Base-by-base conservation (phyloP, 2,888 invertebrate genomes). In the Morpho achilles region DNA sequence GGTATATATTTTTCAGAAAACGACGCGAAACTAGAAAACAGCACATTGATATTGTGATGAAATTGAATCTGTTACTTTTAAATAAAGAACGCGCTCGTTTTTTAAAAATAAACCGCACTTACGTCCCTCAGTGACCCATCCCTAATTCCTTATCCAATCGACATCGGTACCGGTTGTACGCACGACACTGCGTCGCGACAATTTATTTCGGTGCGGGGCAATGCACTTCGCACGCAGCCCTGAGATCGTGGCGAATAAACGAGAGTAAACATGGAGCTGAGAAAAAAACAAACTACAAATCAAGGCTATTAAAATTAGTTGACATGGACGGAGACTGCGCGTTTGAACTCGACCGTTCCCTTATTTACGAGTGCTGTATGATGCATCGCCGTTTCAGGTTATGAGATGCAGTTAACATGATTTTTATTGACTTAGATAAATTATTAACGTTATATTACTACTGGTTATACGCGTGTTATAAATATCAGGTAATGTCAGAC, bases 181-280 rank as follows among this genome's bases (percentile, higher is more conserved):
- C 85, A 81, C 75, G 75, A 77, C 80, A 76, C 79, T 69, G 68
- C 79, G 82, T 77, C 84, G 85, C 87, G 87, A 87, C 88, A 87
- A 85, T 88, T 89, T 90, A 90, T 90, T 90, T 90, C 79, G 85
- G 90, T 88, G 74, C 85, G 84, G 88, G 88, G 87, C 88, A 89
- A 87, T 87, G 89, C 88, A 89, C 89, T 87, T 80, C 77, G 76
- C 82, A 87, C 77, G 76, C 82, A 87, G 86, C 84, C 84, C 84
- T 84, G 84, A 84, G 82, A 80, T 79, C 80, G 76, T 75, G 77
- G 72, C 74, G 77, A 78, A 80, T 73, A 79, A 79, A 79, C 75
- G 79, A 80, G 80, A 81, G 84, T 84, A 83, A 83, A 84, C 80
- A 83, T 73, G 72, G 73, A 74, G 75, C 74, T 49, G 44, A 61